Conservation (phyloP, 2,888 invertebrate genomes). For the Melanotus villosus region DNA sequence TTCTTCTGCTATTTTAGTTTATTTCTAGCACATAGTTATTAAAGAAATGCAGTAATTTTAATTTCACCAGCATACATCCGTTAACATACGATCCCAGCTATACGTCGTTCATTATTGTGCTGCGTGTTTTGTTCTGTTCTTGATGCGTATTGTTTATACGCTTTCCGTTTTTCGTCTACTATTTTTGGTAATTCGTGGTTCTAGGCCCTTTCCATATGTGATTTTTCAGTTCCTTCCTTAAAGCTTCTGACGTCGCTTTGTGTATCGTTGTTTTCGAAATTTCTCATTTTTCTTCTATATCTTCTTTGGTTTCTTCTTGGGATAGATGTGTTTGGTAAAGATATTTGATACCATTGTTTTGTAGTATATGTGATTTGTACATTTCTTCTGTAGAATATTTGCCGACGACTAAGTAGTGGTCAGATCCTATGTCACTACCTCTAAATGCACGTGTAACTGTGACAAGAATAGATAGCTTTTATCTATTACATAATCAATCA, state of each 20-base stretch:
- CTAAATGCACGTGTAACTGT: not conserved
- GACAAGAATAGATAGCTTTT: not conserved
- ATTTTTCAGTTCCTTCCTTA: not conserved
- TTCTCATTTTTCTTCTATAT: constrained; percentile 1
- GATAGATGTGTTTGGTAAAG: not conserved
- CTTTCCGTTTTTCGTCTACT: not conserved
- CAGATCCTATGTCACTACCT: not conserved
- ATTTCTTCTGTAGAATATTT: constrained; percentile 1
- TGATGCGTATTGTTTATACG: not conserved
- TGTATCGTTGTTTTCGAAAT: not conserved
- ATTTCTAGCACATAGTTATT: too few species aligned
- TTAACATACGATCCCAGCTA: not conserved
- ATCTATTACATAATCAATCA: not conserved
- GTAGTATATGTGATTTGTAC: not conserved
- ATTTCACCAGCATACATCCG: not conserved
- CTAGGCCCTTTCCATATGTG: not conserved
- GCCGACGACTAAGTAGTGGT: not conserved
- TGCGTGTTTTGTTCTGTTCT: constrained; percentile 1
- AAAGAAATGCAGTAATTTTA: not conserved
- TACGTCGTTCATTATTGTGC: not conserved
- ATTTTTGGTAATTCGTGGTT: not conserved
- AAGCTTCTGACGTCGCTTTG: not conserved
- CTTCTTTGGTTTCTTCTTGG: not conserved
- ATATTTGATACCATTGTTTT: not conserved
- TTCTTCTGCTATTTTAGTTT: too few species aligned